Percentiles rank a stretch among this genome's conserved stretches.
phyloP scores from a whole-genome alignment of 2,113 vertebrate genomes.

The Microcebus griseorufus region DNA sequence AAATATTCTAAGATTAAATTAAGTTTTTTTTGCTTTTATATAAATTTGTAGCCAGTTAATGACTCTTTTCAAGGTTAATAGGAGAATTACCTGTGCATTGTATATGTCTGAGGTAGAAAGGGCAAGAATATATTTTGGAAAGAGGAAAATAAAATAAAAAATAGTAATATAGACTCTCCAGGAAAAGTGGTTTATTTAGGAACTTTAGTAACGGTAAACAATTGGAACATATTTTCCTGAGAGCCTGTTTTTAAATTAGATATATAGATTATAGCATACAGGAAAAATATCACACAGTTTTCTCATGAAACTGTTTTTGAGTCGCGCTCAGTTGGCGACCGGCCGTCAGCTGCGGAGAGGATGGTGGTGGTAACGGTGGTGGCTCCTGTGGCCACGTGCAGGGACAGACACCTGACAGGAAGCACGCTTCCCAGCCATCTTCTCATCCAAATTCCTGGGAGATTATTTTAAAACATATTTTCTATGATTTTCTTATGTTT shows the following conservation, averaged over 20 bases:
- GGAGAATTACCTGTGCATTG: neutral
- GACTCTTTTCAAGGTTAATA: neutral
- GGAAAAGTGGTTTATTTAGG: neutral
- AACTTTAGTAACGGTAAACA: neutral
- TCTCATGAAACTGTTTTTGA: neutral
- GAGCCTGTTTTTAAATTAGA: neutral
- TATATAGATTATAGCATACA: accelerated
- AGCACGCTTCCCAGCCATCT: accelerated
- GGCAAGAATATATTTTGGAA: neutral
- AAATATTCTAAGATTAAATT: neutral
- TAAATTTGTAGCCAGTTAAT: neutral
- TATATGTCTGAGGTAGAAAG: neutral
- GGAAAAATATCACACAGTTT: neutral
- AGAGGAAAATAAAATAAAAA: neutral
- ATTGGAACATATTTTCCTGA: neutral
- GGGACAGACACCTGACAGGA: accelerated
- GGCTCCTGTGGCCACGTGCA: accelerated
- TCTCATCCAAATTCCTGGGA: too few relatives aligned
- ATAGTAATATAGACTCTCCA: accelerated
- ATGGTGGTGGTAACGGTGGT: accelerated
- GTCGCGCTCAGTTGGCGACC: accelerated
- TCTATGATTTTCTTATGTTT: neutral
- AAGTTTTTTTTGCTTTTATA: neutral
- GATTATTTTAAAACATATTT: accelerated
- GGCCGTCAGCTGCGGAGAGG: accelerated